Base-by-base conservation (phyloP, 2,797 vertebrate genomes). In the Falco novaeseelandiae region DNA sequence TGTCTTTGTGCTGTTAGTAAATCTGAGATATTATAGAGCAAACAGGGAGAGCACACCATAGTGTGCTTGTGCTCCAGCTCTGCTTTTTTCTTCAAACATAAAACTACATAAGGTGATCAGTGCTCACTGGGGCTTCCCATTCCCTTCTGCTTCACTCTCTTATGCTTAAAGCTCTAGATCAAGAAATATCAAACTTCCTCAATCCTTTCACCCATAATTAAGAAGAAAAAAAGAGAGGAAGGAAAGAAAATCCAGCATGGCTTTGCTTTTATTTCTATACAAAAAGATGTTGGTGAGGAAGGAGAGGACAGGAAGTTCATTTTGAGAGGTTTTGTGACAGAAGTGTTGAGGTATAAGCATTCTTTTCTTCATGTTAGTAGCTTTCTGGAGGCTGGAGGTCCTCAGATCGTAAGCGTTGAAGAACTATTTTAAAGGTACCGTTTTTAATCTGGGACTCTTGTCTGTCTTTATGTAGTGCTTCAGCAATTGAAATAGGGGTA, bases 1-100 rank as follows among this genome's bases (percentile, higher is more conserved):
- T 90, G 66, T 52, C 76, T 96, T 83, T 96, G 90, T 81, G 58
- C 65, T 76, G 65, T 92, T 88, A 82, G 92, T 83, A 89, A 94
- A 88, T 88, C 54, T 48, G 66, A 46, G 55, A 69, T 89, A 65
- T 83, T 89, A 55, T 48, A 49, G 65, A 51, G 61, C 79, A 81
- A 91, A 57, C n/a, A 87, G 49, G 69, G 83, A 93, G 26, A 89
- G 54, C 76, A 90, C 3, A 10, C 85, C 72, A 92, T 62, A 29
- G 34, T 32, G 36, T 58, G 23, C 63, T 77, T 66, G 58, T 0
- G 2, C 77, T 93, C 72, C 69, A 44, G 66, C 69, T 72, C 73
- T 0, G 0, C 36, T 58, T 79, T 67, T 70, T 78, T 19, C 61
- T 86, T 81, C 1, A 0, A 80, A n/a, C 12, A 32, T 52, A 57